Evolutionary conservation across 2,888 invertebrate genomes (phyloP), one percentile per base, ranked within the genome.

Genomic region (Pachydiplax longipennis): DNA sequence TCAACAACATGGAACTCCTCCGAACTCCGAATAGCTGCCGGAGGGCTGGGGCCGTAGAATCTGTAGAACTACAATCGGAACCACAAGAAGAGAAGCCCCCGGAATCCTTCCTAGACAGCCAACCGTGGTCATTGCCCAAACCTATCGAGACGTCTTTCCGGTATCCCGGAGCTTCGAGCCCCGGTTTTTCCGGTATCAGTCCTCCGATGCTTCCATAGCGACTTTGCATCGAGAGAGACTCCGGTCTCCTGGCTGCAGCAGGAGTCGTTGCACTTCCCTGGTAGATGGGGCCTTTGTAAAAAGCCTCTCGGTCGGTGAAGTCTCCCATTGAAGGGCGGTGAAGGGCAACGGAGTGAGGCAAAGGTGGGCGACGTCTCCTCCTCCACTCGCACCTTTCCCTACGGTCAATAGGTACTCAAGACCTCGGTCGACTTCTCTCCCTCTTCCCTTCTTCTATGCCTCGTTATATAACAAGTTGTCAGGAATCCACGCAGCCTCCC

Each of bases 1-100:
- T 93, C 93, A 95, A 94, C 82, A 87, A 61, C 22, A 58, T 6
- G 10, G 87, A 61, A n/a, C 91, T 91, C 90, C 91, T 80, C 40
- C 90, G 73, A 61, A 91, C 90, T 25, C 91, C 87, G 2, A 83
- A 61, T 18, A 91, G 31, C 48, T 87, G 80, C 12, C 25, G 44
- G 15, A 90, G 73, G n/a, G 53, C 53, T 25, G 81, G 90, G 12
- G 25, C 25, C 25, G 73, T 31, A 12, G 73, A 73, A 15, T 73
- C 73, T 10, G 12, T 73, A 0, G 73, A 73, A 31, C 73, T 25
- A 13, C 73, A 73, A 10, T 73, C 73, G 25, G 73, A 73, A 25
- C 73, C 73, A 31, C 73, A 73, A 12, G 73, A 31, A 12, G 73
- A 73, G 31, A 31, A 31, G 3, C 73, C 73, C 25, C 10, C 73